A percentile compares a stretch with the other conserved stretches of the same genome.
Conservation (phyloP, 2,113 vertebrate genomes). For the Gymnorhina tibicen region DNA sequence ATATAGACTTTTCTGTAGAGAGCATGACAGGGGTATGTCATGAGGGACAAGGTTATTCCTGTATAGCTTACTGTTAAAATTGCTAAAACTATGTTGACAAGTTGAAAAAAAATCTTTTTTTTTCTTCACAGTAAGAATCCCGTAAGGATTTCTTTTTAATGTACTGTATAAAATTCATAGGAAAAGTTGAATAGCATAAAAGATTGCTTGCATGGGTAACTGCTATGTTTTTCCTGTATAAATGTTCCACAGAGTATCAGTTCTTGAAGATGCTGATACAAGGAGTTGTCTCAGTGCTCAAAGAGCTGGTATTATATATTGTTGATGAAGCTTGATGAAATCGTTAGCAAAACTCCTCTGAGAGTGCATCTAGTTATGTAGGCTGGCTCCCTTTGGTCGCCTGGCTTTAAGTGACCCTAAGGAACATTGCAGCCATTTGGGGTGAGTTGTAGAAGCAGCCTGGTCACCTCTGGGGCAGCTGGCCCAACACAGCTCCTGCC, state of each 20-base stretch:
- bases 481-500: neutral
- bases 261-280: neutral
- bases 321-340: neutral
- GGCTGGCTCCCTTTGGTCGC: neutral
- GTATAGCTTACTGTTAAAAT: neutral
- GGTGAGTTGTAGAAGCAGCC: neutral
- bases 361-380: neutral
- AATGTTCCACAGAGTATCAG: neutral
- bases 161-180: neutral
- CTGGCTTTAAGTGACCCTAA: neutral
- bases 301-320: neutral
- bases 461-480: neutral
- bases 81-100: neutral
- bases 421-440: accelerated
- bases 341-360: neutral
- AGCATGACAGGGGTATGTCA: neutral
- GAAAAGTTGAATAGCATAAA: neutral
- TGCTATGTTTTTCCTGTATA: neutral
- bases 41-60: neutral
- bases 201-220: neutral
- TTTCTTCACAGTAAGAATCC: neutral
- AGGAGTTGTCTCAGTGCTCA: neutral
- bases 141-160: neutral
- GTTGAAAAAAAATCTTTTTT: neutral
- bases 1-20: neutral